A percentile compares a stretch with the other conserved stretches of the same genome.
Conservation (phyloP, 2,113 vertebrate genomes). For the Planiliza haematocheilus region DNA sequence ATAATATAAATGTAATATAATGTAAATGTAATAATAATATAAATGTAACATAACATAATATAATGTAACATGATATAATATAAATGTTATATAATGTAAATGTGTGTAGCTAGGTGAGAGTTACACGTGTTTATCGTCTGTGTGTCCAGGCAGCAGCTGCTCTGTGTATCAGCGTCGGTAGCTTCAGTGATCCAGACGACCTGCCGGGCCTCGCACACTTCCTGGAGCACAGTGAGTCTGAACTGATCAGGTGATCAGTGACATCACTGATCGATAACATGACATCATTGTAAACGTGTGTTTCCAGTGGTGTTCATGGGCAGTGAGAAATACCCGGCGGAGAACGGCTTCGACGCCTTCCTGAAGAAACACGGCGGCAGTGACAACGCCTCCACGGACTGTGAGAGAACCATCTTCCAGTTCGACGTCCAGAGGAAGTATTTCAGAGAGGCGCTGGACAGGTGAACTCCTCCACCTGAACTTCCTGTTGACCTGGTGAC, state of each 20-base stretch:
- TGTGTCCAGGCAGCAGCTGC: slow-evolving; percentile 92
- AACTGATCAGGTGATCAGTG: neutral
- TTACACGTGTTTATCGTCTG: neutral
- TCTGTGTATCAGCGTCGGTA: slow-evolving; percentile 93
- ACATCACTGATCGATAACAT: too few relatives aligned
- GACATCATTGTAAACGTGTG: neutral
- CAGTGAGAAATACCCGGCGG: slow-evolving; percentile 95
- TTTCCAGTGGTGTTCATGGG: slow-evolving; percentile 97
- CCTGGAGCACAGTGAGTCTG: slow-evolving; percentile 95
- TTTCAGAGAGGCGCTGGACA: slow-evolving; percentile 94
- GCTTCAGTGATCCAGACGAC: slow-evolving; percentile 96
- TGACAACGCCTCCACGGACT: slow-evolving; percentile 96
- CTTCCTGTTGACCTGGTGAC: neutral
- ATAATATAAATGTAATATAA: too few relatives aligned
- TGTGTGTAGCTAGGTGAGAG: slow-evolving; percentile 8
- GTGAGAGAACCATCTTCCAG: slow-evolving; percentile 95
- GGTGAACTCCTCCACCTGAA: slow-evolving; percentile 75
- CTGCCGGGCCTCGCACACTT: slow-evolving; percentile 97
- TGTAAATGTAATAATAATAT: too few relatives aligned
- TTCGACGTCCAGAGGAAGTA: slow-evolving; percentile 95
- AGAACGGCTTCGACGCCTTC: slow-evolving; percentile 96
- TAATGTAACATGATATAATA: too few relatives aligned
- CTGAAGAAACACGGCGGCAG: slow-evolving; percentile 96
- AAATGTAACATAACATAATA: too few relatives aligned
- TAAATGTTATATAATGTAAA: too few relatives aligned